Percentiles rank a stretch among this genome's conserved stretches.
phyloP scores from a whole-genome alignment of 2,888 invertebrate species.

The Alsophila aescularia region DNA sequence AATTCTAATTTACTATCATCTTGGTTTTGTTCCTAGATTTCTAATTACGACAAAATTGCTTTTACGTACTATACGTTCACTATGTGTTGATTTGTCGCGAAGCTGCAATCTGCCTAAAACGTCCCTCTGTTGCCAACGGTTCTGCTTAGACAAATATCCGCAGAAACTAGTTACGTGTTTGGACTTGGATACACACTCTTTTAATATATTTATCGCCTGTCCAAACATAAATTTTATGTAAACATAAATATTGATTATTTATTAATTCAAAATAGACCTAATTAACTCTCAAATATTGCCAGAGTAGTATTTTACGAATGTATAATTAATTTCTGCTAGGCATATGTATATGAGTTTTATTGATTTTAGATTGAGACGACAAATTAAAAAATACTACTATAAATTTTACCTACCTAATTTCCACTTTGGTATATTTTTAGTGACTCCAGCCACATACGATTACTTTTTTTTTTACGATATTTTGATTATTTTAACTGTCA shows the following conservation, averaged over 20 bases:
- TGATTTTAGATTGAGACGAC: conserved; percentile 15
- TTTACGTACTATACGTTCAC: too few relatives aligned
- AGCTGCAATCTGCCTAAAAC: conserved; percentile 46
- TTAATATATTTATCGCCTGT: conserved; percentile 70
- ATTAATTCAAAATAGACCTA: conserved; percentile 24
- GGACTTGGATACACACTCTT: conserved; percentile 64
- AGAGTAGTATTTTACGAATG: conserved; percentile 14
- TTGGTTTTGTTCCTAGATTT: too few relatives aligned
- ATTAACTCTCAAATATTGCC: conserved; percentile 20
- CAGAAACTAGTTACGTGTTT: conserved; percentile 80
- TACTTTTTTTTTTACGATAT: too few relatives aligned
- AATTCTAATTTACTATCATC: too few relatives aligned
- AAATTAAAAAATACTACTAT: conserved; percentile 17
- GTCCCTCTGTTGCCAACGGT: conserved; percentile 63
- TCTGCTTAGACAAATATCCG: conserved; percentile 80
- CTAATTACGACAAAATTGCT: too few relatives aligned
- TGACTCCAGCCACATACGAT: too few relatives aligned
- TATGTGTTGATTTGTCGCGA: conserved; percentile 6
- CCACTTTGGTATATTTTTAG: conserved; percentile 4
- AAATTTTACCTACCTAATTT: conserved; percentile 9
- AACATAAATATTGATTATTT: conserved; percentile 6
- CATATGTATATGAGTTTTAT: conserved; percentile 15
- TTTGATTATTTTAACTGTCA: too few relatives aligned
- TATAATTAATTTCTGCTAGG: conserved; percentile 23
- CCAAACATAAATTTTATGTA: conserved; percentile 14